A percentile compares a stretch with the other conserved stretches of the same genome.
Conservation (phyloP, 2,888 invertebrate genomes). For the Leptinotarsa rubiginosa region DNA sequence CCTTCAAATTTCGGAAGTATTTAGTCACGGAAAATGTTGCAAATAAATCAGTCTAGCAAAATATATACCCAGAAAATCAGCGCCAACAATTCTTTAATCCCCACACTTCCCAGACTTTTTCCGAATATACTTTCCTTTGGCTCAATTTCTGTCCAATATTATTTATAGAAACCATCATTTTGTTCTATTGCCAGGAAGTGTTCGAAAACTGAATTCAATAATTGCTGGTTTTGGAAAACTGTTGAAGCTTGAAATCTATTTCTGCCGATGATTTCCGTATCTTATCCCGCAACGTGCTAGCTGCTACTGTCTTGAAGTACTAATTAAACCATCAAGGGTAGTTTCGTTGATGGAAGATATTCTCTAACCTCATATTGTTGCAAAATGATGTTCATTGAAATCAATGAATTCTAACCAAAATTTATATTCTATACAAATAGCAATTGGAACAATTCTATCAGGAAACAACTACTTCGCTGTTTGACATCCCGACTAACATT, state of each 20-base stretch:
- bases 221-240: neutral
- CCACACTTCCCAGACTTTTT: neutral
- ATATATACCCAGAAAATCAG: neutral
- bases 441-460: too few species aligned
- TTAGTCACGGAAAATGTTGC: neutral
- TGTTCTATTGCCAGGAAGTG: constrained; percentile 7
- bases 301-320: too few species aligned
- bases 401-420: too few species aligned
- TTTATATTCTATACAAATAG: too few species aligned
- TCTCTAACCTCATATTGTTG: too few species aligned
- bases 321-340: too few species aligned
- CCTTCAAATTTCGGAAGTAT: neutral
- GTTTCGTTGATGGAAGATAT: too few species aligned
- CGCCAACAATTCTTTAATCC: neutral
- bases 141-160: constrained; percentile 9
- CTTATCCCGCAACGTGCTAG: too few species aligned
- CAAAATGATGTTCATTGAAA: too few species aligned
- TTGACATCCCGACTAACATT: too few species aligned
- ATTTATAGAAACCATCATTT: constrained; percentile 4
- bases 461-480: too few species aligned
- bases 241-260: neutral
- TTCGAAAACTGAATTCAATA: neutral
- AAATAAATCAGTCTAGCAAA: neutral
- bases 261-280: neutral
- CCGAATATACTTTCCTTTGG: constrained; percentile 5